These are phyloP conservation scores for Amphiura filiformis DNA, from an alignment of 35 echinoderm and acorn worm genomes.

Conservation along the genomic window DNA sequence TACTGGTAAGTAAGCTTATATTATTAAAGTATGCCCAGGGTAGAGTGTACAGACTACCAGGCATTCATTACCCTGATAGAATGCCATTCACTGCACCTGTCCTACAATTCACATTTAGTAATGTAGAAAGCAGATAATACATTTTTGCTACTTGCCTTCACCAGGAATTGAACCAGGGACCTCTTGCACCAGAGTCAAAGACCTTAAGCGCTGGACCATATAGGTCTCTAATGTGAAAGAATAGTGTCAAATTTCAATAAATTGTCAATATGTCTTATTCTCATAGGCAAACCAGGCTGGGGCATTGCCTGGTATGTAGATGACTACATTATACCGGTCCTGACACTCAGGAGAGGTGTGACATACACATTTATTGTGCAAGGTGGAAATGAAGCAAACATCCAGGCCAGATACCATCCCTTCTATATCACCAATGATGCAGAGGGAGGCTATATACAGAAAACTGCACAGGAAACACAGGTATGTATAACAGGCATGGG, in stretches of 20 bases:
- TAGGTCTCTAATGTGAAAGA: not conserved
- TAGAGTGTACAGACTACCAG: too few relatives aligned
- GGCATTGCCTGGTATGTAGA: slow-evolving; percentile 83
- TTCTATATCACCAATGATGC: slow-evolving; percentile 57
- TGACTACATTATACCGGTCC: slow-evolving; percentile 47
- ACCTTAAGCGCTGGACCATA: not conserved
- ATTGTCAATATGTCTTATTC: not conserved
- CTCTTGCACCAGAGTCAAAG: too few relatives aligned
- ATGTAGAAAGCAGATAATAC: too few relatives aligned
- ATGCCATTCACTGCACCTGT: too few relatives aligned
- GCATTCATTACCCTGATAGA: too few relatives aligned
- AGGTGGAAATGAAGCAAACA: slow-evolving; percentile 38
- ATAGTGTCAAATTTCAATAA: too few relatives aligned
- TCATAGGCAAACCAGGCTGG: slow-evolving; percentile 51
- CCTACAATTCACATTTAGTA: too few relatives aligned
- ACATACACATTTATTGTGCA: slow-evolving; percentile 70
- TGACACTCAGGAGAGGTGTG: slow-evolving; percentile 35
- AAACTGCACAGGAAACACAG: slow-evolving; percentile 16
- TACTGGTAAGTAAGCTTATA: slow-evolving; percentile 54
- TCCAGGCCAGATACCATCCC: slow-evolving; percentile 35
- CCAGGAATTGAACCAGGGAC: too few relatives aligned
- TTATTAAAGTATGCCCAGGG: too few relatives aligned
- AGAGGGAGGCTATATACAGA: slow-evolving; percentile 58
- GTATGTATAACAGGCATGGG: slow-evolving; percentile 26
- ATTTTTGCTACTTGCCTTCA: too few relatives aligned